Conservation (phyloP, 2,797 vertebrate genomes). For the Molossus alvarezi region DNA sequence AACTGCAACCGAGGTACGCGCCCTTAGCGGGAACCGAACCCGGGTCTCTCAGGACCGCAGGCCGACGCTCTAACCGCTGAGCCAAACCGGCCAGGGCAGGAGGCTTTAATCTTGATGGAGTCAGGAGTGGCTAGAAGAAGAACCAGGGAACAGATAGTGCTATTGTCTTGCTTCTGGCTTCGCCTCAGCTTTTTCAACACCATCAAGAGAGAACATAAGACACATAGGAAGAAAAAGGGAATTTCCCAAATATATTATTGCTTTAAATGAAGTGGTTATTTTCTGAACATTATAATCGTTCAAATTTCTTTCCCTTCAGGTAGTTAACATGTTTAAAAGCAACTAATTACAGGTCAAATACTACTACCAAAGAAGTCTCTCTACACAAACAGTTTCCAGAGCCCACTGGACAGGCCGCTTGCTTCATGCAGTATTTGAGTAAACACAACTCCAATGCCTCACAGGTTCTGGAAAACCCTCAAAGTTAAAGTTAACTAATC, state of each 20-base stretch:
- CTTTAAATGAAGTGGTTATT: slow-evolving; percentile 35
- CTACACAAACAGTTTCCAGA: not conserved
- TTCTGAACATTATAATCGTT: slow-evolving; percentile 8
- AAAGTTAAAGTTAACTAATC: slow-evolving; percentile 11
- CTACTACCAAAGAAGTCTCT: not conserved
- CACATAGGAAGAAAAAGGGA: not conserved
- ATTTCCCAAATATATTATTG: not conserved
- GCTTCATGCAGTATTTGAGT: not conserved
- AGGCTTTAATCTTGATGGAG: not conserved
- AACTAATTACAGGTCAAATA: not conserved
- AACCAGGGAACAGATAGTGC: too few species aligned
- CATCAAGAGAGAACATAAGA: not conserved
- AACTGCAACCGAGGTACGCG: too few species aligned
- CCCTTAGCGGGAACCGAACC: too few species aligned
- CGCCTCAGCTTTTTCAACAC: not conserved
- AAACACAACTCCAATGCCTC: not conserved
- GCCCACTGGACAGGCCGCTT: not conserved
- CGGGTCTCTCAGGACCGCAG: too few species aligned
- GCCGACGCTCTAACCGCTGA: too few species aligned
- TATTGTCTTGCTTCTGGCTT: not conserved
- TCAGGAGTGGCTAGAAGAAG: not conserved
- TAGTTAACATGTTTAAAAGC: not conserved
- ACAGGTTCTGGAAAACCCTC: not conserved
- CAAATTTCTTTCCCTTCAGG: not conserved
- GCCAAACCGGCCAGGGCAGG: not conserved